Percentiles rank a stretch among this genome's conserved stretches.
phyloP scores from a whole-genome alignment of 2,888 invertebrate species.

The Eupithecia abbreviata region DNA sequence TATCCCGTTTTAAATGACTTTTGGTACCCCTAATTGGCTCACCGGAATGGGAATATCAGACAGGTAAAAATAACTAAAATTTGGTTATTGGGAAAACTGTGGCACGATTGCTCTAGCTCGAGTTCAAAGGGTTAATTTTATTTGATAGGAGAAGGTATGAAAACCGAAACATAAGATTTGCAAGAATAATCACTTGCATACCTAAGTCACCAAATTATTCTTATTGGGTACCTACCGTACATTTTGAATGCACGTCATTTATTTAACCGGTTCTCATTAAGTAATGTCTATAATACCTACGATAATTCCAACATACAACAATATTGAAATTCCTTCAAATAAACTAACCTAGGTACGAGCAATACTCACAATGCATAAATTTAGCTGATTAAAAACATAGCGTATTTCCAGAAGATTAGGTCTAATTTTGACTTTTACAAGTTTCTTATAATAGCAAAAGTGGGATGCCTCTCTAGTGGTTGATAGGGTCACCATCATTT shows the following conservation, averaged over 20 bases:
- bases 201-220: not conserved
- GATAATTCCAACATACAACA: slow-evolving; percentile 24
- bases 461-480: slow-evolving; percentile 47
- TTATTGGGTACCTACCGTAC: not conserved
- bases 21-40: not conserved
- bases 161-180: not conserved
- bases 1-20: no score
- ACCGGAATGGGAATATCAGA: not conserved
- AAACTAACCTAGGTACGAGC: slow-evolving; percentile 44
- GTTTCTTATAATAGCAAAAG: slow-evolving; percentile 39
- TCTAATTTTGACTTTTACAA: slow-evolving; percentile 20
- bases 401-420: not conserved
- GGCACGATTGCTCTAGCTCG: not conserved
- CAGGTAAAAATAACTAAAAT: not conserved
- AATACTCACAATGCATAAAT: slow-evolving; percentile 18
- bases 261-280: slow-evolving; percentile 20
- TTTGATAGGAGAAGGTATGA: not conserved
- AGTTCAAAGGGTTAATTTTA: not conserved
- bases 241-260: not conserved
- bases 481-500: slow-evolving; percentile 27
- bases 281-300: slow-evolving; percentile 9
- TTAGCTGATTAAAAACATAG: slow-evolving; percentile 21
- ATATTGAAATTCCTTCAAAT: slow-evolving; percentile 29
- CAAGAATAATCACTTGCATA: not conserved
- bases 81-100: not conserved